Evolutionary conservation across 2,797 vertebrate species (phyloP).

Genomic region (Alfaro cultratus): DNA sequence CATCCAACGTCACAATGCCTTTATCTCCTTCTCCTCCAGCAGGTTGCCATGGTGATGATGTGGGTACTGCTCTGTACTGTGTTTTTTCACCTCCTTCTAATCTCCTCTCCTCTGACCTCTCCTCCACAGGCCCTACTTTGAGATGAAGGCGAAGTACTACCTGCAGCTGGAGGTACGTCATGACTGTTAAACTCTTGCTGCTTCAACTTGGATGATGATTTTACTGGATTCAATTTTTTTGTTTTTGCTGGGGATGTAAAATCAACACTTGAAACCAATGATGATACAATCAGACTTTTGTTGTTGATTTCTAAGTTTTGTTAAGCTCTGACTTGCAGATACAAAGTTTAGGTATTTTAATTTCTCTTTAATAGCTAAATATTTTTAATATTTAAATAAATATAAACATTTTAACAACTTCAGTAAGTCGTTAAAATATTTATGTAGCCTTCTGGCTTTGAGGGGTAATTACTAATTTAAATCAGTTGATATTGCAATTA

Average conservation of each 20-base stretch:
- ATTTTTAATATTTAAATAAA: too few species aligned
- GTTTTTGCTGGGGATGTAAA: not conserved
- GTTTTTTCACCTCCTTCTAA: slow-evolving; percentile 23
- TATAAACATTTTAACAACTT: too few species aligned
- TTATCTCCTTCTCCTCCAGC: slow-evolving; percentile 39
- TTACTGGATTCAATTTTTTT: not conserved
- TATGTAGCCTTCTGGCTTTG: not conserved
- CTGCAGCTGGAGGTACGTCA: slow-evolving; percentile 93
- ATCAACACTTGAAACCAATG: not conserved
- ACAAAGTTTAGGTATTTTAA: not conserved
- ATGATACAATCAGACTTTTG: not conserved
- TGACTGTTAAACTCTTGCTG: not conserved
- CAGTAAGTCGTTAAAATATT: not conserved
- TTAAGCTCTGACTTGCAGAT: not conserved
- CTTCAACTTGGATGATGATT: not conserved
- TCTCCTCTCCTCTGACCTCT: slow-evolving; percentile 47
- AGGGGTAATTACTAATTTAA: not conserved
- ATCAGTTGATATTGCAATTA: not conserved
- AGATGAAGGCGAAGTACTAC: slow-evolving; percentile 96
- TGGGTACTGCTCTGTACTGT: slow-evolving; percentile 48
- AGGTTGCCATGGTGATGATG: slow-evolving; percentile 70
- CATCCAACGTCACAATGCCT: slow-evolving; percentile 39
- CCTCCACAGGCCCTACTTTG: slow-evolving; percentile 91
- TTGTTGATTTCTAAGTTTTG: not conserved
- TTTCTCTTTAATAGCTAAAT: not conserved